Conservation (phyloP, 2,888 invertebrate genomes). For the Uloborus plumipes region DNA sequence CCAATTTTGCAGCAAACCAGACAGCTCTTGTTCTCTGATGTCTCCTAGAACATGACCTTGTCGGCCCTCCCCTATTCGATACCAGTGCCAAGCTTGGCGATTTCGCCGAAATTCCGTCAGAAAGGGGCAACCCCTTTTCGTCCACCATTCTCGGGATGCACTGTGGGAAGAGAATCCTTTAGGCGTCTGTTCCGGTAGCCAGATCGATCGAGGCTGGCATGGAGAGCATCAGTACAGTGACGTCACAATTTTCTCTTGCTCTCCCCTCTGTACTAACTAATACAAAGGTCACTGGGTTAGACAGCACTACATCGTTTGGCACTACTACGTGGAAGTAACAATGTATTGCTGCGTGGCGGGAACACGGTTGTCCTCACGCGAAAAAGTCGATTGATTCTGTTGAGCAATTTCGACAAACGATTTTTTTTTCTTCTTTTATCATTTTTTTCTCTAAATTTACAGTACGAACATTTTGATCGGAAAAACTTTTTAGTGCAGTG, state of each 20-base stretch:
- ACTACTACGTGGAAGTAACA: constrained; percentile 28
- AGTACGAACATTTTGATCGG: no score
- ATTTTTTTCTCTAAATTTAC: no score
- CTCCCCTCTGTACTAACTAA: constrained; percentile 28
- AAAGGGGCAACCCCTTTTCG: constrained; percentile 35
- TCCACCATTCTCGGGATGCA: constrained; percentile 25
- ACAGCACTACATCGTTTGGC: no score
- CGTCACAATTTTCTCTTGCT: constrained; percentile 20
- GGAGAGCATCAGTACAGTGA: constrained; percentile 44
- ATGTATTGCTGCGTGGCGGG: constrained; percentile 3
- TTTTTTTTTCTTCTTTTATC: no score
- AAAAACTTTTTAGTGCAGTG: no score
- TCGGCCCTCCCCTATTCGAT: not conserved
- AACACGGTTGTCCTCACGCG: not conserved
- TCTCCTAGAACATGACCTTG: no score
- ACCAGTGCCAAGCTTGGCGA: constrained; percentile 43
- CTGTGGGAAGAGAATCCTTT: constrained; percentile 44
- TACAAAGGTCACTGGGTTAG: constrained; percentile 61
- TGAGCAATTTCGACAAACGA: no score
- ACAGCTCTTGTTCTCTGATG: no score
- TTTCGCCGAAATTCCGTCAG: constrained; percentile 25
- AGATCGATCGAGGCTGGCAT: constrained; percentile 42
- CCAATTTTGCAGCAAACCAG: no score
- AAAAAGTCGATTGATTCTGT: no score
- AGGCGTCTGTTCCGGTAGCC: constrained; percentile 53